Conservation (phyloP, 2,797 vertebrate genomes). For the Sitta carolinensis region DNA sequence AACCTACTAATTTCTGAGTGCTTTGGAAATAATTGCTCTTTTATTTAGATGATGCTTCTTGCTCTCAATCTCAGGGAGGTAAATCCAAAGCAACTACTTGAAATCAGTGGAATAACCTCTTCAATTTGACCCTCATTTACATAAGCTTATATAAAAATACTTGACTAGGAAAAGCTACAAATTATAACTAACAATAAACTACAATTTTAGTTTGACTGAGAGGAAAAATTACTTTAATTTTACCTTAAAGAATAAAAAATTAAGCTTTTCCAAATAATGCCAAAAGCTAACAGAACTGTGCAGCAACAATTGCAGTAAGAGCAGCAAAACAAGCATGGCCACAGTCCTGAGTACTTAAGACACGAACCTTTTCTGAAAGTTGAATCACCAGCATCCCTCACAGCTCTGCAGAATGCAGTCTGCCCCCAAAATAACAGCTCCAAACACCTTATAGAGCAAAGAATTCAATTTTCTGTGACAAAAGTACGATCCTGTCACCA, state of each 20-base stretch:
- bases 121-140: constrained; percentile 9
- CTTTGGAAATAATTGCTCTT: not conserved
- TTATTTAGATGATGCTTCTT: constrained; percentile 6
- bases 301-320: not conserved
- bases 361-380: not conserved
- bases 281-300: not conserved
- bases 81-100: constrained; percentile 33
- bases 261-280: not conserved
- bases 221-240: not conserved
- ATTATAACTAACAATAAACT: constrained; percentile 24
- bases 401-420: not conserved
- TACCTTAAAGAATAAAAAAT: not conserved
- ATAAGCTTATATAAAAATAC: not conserved
- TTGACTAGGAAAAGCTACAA: not conserved
- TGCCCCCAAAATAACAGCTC: not conserved
- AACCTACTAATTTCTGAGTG: not conserved
- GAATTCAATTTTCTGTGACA: not conserved
- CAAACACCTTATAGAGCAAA: not conserved
- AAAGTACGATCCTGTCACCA: not conserved
- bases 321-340: not conserved
- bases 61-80: not conserved
- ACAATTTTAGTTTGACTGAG: not conserved
- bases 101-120: constrained; percentile 18
- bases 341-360: not conserved
- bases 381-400: not conserved